These are phyloP conservation scores for Chaetodon trifasciatus DNA, from an alignment of 2,797 vertebrate genomes.

Conservation along the genomic window DNA sequence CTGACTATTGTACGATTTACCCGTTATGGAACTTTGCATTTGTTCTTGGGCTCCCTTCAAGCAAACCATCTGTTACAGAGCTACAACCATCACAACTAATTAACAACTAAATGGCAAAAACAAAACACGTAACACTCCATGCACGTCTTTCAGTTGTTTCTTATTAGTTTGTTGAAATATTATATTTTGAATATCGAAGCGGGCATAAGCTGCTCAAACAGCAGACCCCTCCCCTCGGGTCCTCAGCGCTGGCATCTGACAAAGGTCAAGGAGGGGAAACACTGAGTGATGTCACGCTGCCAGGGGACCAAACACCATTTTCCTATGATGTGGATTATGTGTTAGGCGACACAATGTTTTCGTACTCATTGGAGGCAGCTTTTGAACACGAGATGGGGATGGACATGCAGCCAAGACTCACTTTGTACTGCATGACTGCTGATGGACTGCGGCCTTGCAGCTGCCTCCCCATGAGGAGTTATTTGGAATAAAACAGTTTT, in stretches of 20 bases:
- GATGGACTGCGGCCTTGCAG: constrained; percentile 53
- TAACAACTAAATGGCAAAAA: constrained; percentile 24
- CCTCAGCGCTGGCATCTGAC: constrained; percentile 55
- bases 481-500: constrained; percentile 12
- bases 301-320: constrained; percentile 62
- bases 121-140: neutral
- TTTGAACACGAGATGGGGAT: constrained; percentile 52
- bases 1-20: constrained; percentile 10
- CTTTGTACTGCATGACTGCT: constrained; percentile 52
- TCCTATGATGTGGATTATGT: constrained; percentile 75
- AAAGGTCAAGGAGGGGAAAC: constrained; percentile 75
- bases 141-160: constrained; percentile 16
- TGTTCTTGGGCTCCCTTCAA: constrained; percentile 49
- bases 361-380: constrained; percentile 52
- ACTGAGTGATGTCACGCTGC: constrained; percentile 64
- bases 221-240: constrained; percentile 29
- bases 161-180: constrained; percentile 23
- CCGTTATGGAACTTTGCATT: constrained; percentile 27
- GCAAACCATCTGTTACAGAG: constrained; percentile 32
- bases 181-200: constrained; percentile 32
- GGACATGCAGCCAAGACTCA: constrained; percentile 59
- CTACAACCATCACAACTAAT: constrained; percentile 46
- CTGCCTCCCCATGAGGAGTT: constrained; percentile 30
- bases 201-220: constrained; percentile 23
- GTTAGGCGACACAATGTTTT: constrained; percentile 69